phyloP scores from a whole-genome alignment of 1,140 invertebrate genomes.

The Sarcophaga peregrina region DNA sequence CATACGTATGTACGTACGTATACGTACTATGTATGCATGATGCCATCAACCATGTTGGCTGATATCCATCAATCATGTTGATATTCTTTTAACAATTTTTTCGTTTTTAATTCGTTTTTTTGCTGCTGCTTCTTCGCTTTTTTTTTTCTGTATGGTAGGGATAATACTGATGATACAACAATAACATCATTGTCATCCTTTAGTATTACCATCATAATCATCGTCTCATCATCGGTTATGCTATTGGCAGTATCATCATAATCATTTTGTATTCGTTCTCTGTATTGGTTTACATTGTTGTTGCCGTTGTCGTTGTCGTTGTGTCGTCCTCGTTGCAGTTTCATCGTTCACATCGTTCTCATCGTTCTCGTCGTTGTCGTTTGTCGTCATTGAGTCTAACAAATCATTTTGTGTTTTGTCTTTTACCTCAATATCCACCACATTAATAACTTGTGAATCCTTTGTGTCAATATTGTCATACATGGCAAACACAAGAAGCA shows the following conservation, averaged over 20 bases:
- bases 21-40: too few species aligned
- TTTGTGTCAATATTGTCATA: slow-evolving; percentile 40
- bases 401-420: slow-evolving; percentile 24
- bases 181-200: not conserved
- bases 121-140: slow-evolving; percentile 7
- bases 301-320: not conserved
- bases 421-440: slow-evolving; percentile 34
- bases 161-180: not conserved
- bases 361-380: not conserved
- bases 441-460: slow-evolving; percentile 40
- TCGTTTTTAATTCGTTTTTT: slow-evolving; percentile 6
- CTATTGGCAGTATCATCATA: not conserved
- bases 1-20: too few species aligned
- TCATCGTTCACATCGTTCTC: not conserved
- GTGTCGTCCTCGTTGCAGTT: too few species aligned
- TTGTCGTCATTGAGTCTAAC: not conserved
- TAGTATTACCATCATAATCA: slow-evolving; percentile 21
- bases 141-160: too few species aligned
- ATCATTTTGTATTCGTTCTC: not conserved
- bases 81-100: not conserved
- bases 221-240: not conserved
- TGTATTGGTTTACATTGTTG: too few species aligned
- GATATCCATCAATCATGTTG: slow-evolving; percentile 40
- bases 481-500: not conserved
- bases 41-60: not conserved